A percentile compares a stretch with the other conserved stretches of the same genome.
These are phyloP conservation scores for Heliothis virescens DNA, from an alignment of 1,140 invertebrate species.

Conservation along the genomic window DNA sequence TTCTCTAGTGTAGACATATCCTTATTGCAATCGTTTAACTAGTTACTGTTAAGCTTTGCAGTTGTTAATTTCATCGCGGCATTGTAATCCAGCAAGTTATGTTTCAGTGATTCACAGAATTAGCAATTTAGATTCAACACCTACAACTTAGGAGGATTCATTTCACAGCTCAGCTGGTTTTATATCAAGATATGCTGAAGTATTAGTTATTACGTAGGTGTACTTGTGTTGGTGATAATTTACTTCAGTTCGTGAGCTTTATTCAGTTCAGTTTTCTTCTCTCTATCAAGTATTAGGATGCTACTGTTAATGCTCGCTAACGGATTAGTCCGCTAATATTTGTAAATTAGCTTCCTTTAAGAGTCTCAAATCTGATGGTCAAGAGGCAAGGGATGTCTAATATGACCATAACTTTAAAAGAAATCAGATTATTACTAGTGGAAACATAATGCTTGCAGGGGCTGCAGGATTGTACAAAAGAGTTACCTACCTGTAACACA, in stretches of 20 bases:
- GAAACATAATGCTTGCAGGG: too few relatives aligned
- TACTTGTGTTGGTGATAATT: not conserved
- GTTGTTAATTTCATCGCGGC: not conserved
- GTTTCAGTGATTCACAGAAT: slow-evolving; percentile 17
- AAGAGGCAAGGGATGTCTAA: too few relatives aligned
- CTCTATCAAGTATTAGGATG: not conserved
- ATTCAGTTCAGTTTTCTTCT: not conserved
- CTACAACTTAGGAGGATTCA: slow-evolving; percentile 1
- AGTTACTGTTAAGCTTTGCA: not conserved
- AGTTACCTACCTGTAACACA: too few relatives aligned
- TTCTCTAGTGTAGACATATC: not conserved
- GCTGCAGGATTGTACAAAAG: too few relatives aligned
- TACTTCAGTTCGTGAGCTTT: not conserved
- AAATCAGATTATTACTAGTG: too few relatives aligned
- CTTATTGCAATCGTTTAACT: not conserved
- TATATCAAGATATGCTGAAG: not conserved
- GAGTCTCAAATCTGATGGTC: too few relatives aligned
- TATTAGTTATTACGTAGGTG: not conserved
- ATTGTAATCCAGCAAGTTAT: slow-evolving; percentile 20
- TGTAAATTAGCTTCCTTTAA: too few relatives aligned
- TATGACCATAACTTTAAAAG: too few relatives aligned
- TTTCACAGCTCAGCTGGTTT: not conserved
- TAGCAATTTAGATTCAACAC: slow-evolving; percentile 25
- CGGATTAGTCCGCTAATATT: too few relatives aligned
- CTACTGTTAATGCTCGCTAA: not conserved